Evolutionary conservation across 2,113 vertebrate species (phyloP), one percentile per base, ranked within the genome.

Genomic region (Oryzias javanicus): DNA sequence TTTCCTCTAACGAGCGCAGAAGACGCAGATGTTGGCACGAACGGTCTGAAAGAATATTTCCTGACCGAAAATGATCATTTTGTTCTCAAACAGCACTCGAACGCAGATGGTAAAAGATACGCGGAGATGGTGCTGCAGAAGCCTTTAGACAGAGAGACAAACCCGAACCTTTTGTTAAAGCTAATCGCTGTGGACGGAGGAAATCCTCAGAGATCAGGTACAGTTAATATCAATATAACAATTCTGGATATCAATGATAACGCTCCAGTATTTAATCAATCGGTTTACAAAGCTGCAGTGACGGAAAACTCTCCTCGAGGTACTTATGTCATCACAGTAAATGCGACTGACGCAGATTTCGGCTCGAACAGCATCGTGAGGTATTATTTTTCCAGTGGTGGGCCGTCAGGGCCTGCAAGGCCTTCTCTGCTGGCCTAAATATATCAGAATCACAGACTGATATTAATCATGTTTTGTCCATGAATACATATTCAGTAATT

Each of bases 111-210:
- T 1, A 90, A 20, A 2, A 92, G 79, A 4, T 74, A 76, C 0
- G 65, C 78, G 0, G 90, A 92, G 45, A 62, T 94, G 41, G 49
- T 94, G 0, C 49, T 94, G 18, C 84, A 92, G 56, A 92, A 89
- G 46, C 24, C 56, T 0, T 68, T 94, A 44, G 91, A 94, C 20
- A 24, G 91, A 55, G 88, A 90, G 16, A 1, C 5, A 24, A 5
- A 74, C 4, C 75, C 75, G 0, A 14, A 20, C 8, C 35, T 87
- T 0, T 71, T 69, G 1, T 19, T 88, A 1, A 76, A 83, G 5
- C 49, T 88, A 1, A 78, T 84, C 2, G 88, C 87, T 5, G 72
- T 84, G 0, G 87, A 89, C 45, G 85, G 88, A 0, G 88, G 88
- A 5, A 67, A 42, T 1, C 86, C 87, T 2, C 82, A 84, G 45